A percentile compares a stretch with the other conserved stretches of the same genome.
These are phyloP conservation scores for Eupithecia dodoneata DNA, from an alignment of 2,888 invertebrate genomes.

Conservation along the genomic window DNA sequence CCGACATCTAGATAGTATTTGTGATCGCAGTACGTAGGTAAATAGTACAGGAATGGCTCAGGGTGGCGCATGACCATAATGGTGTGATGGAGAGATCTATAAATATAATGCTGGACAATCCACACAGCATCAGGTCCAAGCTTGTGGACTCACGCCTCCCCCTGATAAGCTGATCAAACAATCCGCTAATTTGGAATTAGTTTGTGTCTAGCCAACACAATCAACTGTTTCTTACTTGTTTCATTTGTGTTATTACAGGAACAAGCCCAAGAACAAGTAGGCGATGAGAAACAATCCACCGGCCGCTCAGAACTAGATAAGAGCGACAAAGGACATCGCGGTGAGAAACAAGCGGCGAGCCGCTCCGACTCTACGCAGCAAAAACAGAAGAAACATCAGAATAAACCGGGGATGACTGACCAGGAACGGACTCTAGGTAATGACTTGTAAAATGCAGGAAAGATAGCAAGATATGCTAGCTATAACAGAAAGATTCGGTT, in stretches of 20 bases:
- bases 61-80: no score
- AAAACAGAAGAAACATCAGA: conserved; percentile 80
- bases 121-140: no score
- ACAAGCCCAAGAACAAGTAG: conserved; percentile 84
- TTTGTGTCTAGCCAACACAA: background rate
- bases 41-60: no score
- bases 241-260: conserved; percentile 64
- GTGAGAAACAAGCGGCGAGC: conserved; percentile 72
- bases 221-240: background rate
- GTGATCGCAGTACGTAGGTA: no score
- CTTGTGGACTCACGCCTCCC: no score
- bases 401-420: conserved; percentile 90
- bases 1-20: no score
- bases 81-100: no score
- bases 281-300: conserved; percentile 86
- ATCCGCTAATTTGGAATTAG: background rate
- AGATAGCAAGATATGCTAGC: no score
- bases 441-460: no score
- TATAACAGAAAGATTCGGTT: no score
- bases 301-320: conserved; percentile 91
- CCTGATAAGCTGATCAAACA: background rate
- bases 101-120: no score
- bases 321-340: conserved; percentile 88
- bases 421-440: conserved; percentile 82
- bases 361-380: conserved; percentile 71